Base-by-base conservation (phyloP, 2,888 invertebrate species). In the Drosophila multiciliata region DNA sequence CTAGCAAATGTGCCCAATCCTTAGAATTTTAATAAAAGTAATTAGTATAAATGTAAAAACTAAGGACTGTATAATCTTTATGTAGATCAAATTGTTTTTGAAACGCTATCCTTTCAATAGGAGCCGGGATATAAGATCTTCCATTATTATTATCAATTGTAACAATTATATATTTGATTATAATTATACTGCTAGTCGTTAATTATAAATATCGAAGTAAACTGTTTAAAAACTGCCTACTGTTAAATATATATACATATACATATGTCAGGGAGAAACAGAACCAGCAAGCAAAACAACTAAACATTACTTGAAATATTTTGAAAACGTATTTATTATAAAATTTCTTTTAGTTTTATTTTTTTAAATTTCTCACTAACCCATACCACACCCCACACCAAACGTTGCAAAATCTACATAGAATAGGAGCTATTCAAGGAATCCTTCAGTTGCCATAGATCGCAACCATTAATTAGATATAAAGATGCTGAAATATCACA, bases 401-500 rank as follows among this genome's bases (percentile, higher is more conserved):
- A 45, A 12, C 45, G 12, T 45, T 45, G 20, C 12, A 20, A 20
- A 45, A 23, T 23, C 15, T 45, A 23, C 20, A 45, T 15, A 15
- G 15, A 15, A 7, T 23, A 20, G 15, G 20, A 15, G 45, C 20
- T 45, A 15, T 45, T 45, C 15, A 45, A 45, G 8, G 20, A 45
- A 15, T 23, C 45, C 20, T 23, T 45, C 8, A 45, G 12, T 8
- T 45, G 3, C 8, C 45, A 45, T 23, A 15, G 4, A 20, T 20
- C 15, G 9, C 40, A n/a, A 40, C 4, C 40, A n/a, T 40, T 40
- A n/a, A 42, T n/a, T 11, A 5, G n/a, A 11, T 42, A 42, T 11
- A n/a, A 55, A 38, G 15, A 78, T 78, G 77, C 52, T 78, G 35
- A 78, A 67, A 29, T 32, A 64, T 23, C 77, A 61, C 26, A 66